These are phyloP conservation scores for Hipparchia semele DNA, from an alignment of 2,888 invertebrate genomes.

Conservation along the genomic window DNA sequence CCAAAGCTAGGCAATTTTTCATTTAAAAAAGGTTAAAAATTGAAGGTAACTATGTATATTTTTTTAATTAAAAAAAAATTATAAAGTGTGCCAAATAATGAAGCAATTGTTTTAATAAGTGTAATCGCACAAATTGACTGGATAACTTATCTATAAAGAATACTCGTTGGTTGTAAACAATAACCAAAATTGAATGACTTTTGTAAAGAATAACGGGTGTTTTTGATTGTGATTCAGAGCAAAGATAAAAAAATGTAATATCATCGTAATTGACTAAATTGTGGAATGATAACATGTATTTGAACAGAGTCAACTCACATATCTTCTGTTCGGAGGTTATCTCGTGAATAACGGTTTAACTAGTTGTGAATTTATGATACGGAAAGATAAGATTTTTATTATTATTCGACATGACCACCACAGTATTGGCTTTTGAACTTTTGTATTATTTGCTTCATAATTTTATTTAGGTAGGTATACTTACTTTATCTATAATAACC, in stretches of 20 bases:
- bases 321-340: conserved; percentile 42
- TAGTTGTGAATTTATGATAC: conserved; percentile 25
- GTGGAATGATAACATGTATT: conserved; percentile 49
- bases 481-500: too few relatives aligned
- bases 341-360: conserved; percentile 53
- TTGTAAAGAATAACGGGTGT: conserved; percentile 46
- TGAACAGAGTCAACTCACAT: conserved; percentile 44
- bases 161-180: not conserved
- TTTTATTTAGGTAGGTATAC: not conserved
- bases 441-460: conserved; percentile 1
- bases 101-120: too few relatives aligned
- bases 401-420: not conserved
- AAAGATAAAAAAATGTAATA: conserved; percentile 51
- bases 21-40: too few relatives aligned
- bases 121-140: too few relatives aligned
- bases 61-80: too few relatives aligned
- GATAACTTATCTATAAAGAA: too few relatives aligned
- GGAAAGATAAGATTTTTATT: conserved; percentile 15
- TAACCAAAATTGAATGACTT: not conserved
- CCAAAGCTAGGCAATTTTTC: too few relatives aligned
- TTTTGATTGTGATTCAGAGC: conserved; percentile 49
- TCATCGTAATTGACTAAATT: conserved; percentile 52
- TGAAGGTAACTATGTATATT: too few relatives aligned
- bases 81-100: too few relatives aligned
- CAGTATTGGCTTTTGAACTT: not conserved